A percentile compares a stretch with the other conserved stretches of the same genome.
These are phyloP conservation scores for Rhadina sibilatrix DNA, from an alignment of 2,113 vertebrate species.

Conservation along the genomic window DNA sequence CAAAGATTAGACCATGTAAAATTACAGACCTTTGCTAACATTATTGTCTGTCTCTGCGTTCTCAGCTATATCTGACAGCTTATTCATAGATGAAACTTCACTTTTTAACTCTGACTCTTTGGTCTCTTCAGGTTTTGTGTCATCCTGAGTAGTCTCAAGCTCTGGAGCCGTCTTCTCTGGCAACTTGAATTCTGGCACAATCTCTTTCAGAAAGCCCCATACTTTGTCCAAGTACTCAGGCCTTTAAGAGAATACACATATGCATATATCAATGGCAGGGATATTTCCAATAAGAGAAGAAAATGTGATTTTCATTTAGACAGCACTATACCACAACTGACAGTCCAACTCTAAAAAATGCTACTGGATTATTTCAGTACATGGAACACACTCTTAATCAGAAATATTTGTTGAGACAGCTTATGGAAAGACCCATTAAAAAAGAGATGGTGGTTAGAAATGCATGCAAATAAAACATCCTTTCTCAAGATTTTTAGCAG, in stretches of 20 bases:
- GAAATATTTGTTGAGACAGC: not conserved
- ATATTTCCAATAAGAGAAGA: not conserved
- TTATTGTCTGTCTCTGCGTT: slow-evolving; percentile 63
- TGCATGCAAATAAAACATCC: not conserved
- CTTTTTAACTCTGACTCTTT: slow-evolving; percentile 44
- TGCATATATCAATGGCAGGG: not conserved
- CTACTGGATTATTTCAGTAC: not conserved
- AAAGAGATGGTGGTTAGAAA: not conserved
- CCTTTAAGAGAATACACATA: slow-evolving; percentile 66
- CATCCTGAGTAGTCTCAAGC: slow-evolving; percentile 14
- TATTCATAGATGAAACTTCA: slow-evolving; percentile 5
- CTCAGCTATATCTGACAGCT: slow-evolving; percentile 41
- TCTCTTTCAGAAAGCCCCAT: slow-evolving; percentile 83
- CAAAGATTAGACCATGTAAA: not conserved
- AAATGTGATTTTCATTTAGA: not conserved
- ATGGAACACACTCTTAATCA: not conserved
- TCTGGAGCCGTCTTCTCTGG: slow-evolving; percentile 54
- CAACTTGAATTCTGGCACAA: slow-evolving; percentile 80
- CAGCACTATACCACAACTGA: not conserved
- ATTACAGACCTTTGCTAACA: slow-evolving; percentile 71
- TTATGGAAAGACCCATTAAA: not conserved
- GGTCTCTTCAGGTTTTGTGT: slow-evolving; percentile 48
- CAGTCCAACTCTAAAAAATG: not conserved
- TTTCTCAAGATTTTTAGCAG: not conserved
- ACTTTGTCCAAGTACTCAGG: slow-evolving; percentile 65